Evolutionary conservation across 2,113 vertebrate species (phyloP), one percentile per base, ranked within the genome.

Genomic region (Clarias gariepinus): DNA sequence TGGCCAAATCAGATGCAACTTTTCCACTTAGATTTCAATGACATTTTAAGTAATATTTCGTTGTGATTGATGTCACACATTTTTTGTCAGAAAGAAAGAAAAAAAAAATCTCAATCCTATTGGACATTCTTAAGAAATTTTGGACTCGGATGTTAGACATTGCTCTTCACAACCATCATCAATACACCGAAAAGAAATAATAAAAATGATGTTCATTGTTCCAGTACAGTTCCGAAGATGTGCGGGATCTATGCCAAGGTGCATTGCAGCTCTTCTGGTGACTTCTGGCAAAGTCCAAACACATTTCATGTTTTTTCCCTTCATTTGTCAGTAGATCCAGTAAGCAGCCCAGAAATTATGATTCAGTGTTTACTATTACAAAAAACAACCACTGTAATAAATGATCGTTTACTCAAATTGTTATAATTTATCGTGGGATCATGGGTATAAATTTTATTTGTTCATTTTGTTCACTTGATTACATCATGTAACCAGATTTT

Each of bases 301-400:
- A 33, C 5, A 58, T 25, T 79, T 58, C 10, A 28, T 55, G 47
- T 41, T 23, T 73, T 41, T 47, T 41, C 13, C 1, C 21, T 57
- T 30, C n/a, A 57, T 78, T 55, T 76, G 33, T 85, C 41, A 63
- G 30, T 28, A 52, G 58, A 63, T 64, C 60, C 71, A 85, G 71
- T 77, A 66, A 66, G 12, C 41, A 53, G 19, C n/a, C 57, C 41
- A 66, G 58, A 64, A 30, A 28, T 21, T 1, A 76, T 58, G 19
- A 41, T 84, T 73, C 68, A 84, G 57, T 4, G 19, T 79, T 28
- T 33, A 58, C 28, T 33, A 21, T 80, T 33, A 21, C 4, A 80
- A 33, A 18, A 58, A n/a, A 25, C 11, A 53, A 16, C 12, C 23
- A 52, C 2, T 11, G 1, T 52, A 58, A 79, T 55, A 33, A 58